These are phyloP conservation scores for Cygnus olor DNA, from an alignment of 2,797 vertebrate genomes.

Conservation along the genomic window DNA sequence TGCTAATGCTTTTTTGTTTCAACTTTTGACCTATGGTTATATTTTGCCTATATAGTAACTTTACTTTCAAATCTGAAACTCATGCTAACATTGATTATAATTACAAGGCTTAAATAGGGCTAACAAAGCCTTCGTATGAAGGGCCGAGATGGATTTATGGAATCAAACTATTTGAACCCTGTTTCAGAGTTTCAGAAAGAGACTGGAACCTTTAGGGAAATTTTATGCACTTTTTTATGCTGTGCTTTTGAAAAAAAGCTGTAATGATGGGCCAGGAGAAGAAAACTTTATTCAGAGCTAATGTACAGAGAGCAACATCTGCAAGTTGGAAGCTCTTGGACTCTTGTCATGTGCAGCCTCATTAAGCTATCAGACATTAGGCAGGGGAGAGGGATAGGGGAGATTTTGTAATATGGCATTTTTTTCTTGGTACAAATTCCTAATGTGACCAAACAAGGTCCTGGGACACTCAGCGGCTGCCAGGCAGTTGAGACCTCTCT, in stretches of 20 bases:
- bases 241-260: not conserved
- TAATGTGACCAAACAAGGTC: accelerated
- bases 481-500: not conserved
- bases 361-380: not conserved
- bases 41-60: not conserved
- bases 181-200: not conserved
- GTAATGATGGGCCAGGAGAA: not conserved
- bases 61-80: not conserved
- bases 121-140: not conserved
- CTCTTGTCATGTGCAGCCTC: not conserved
- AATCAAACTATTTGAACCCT: not conserved
- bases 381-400: not conserved
- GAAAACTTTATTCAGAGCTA: not conserved
- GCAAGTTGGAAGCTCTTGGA: not conserved
- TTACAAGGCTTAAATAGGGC: not conserved
- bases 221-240: not conserved
- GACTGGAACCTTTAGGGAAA: not conserved
- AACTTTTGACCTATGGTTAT: not conserved
- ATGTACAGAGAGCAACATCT: not conserved
- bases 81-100: not conserved
- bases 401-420: not conserved
- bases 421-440: not conserved
- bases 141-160: not conserved
- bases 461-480: not conserved
- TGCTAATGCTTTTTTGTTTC: not conserved